Evolutionary conservation across 2,888 invertebrate species (phyloP).

Genomic region (Xestia c-nigrum): DNA sequence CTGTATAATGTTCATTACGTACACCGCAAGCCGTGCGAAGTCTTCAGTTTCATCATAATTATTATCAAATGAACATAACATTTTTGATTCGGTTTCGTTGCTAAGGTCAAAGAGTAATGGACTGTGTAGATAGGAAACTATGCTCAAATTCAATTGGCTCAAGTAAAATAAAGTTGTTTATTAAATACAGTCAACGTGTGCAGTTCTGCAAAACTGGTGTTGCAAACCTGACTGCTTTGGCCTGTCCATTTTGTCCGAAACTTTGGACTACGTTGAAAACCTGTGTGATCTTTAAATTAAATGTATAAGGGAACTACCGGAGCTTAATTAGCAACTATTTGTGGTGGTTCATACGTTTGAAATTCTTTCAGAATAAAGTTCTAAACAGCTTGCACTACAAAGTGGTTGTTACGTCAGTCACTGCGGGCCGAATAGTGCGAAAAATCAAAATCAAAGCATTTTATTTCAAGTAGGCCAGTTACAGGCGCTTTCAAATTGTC

Average conservation of each 20-base stretch:
- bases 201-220: background rate
- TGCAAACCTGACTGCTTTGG: background rate
- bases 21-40: conserved; percentile 29
- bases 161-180: background rate
- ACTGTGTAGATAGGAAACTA: conserved; percentile 2
- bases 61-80: conserved; percentile 59
- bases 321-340: too few relatives aligned
- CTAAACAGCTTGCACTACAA: too few relatives aligned
- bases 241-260: background rate
- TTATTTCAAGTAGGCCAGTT: too few relatives aligned
- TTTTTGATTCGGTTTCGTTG: conserved; percentile 46
- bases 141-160: background rate
- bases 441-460: too few relatives aligned
- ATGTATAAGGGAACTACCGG: too few relatives aligned
- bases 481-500: too few relatives aligned
- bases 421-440: too few relatives aligned
- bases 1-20: conserved; percentile 35
- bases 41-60: conserved; percentile 57
- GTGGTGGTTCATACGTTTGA: too few relatives aligned
- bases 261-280: background rate
- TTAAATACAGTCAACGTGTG: background rate
- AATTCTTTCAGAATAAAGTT: too few relatives aligned
- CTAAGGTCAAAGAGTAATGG: conserved; percentile 22
- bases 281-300: background rate
- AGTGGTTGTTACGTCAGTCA: too few relatives aligned